Percentiles rank a stretch among this genome's conserved stretches.
phyloP scores from a whole-genome alignment of 2,797 vertebrate species.

The Catostomus latipinnis region DNA sequence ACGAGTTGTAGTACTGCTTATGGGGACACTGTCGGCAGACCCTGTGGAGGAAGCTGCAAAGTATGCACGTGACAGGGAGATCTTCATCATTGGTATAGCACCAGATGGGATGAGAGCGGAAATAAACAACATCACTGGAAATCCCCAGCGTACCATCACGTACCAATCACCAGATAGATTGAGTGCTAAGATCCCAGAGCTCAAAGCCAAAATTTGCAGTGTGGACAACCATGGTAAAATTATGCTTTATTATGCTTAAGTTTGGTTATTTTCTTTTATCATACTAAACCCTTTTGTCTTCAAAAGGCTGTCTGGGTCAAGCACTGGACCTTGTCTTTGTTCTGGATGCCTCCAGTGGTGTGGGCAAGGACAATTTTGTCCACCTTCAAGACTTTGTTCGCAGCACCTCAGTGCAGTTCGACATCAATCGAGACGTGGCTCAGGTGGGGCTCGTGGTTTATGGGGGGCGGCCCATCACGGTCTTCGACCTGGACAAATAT shows the following conservation, averaged over 20 bases:
- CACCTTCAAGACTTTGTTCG: conserved; percentile 81
- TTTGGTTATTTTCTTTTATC: no score
- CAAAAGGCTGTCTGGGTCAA: conserved; percentile 85
- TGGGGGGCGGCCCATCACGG: conserved; percentile 73
- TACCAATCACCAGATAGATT: conserved; percentile 79
- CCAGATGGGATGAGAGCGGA: conserved; percentile 79
- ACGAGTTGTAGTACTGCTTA: conserved; percentile 84
- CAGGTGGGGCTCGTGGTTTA: conserved; percentile 88
- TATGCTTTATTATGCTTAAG: background rate
- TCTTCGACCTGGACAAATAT: conserved; percentile 84
- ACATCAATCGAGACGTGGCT: conserved; percentile 85
- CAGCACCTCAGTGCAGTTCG: conserved; percentile 82
- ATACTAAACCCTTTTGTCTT: conserved; percentile 16
- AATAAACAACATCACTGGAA: conserved; percentile 85
- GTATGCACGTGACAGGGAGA: conserved; percentile 74
- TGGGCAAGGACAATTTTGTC: conserved; percentile 84
- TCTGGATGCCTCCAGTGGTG: conserved; percentile 84
- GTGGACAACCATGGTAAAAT: conserved; percentile 83
- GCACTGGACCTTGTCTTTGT: conserved; percentile 87
- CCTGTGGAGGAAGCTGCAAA: conserved; percentile 77
- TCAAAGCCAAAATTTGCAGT: conserved; percentile 89
- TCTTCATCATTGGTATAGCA: conserved; percentile 86
- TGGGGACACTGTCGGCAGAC: conserved; percentile 81
- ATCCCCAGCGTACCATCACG: conserved; percentile 81
- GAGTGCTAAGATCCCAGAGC: conserved; percentile 82